These are phyloP conservation scores for Polymixis lichenea DNA, from an alignment of 2,888 invertebrate species.

Conservation along the genomic window DNA sequence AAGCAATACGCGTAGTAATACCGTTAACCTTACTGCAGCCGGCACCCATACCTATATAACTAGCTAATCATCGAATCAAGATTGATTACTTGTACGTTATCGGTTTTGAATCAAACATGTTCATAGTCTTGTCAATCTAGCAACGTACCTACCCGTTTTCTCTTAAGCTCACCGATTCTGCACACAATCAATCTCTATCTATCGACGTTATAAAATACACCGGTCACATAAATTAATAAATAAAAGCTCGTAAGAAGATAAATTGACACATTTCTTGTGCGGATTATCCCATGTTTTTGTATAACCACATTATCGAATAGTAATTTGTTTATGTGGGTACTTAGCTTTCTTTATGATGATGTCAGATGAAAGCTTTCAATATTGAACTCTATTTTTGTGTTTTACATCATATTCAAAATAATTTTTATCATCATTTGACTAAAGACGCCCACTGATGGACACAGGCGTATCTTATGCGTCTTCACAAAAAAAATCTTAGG, in stretches of 20 bases:
- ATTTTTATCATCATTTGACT: not conserved
- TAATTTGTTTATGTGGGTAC: slow-evolving; percentile 14
- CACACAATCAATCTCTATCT: slow-evolving; percentile 27
- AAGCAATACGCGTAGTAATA: slow-evolving; percentile 31
- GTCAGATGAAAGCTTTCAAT: slow-evolving; percentile 21
- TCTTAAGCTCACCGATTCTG: slow-evolving; percentile 12
- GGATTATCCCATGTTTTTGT: slow-evolving; percentile 27
- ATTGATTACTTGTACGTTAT: slow-evolving; percentile 28
- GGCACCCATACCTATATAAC: not conserved
- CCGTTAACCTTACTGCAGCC: slow-evolving; percentile 31
- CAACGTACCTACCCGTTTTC: slow-evolving; percentile 15
- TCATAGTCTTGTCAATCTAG: slow-evolving; percentile 7
- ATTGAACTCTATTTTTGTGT: not conserved
- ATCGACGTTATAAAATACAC: slow-evolving; percentile 18
- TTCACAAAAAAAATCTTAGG: not conserved
- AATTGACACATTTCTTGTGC: slow-evolving; percentile 33
- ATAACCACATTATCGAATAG: slow-evolving; percentile 10
- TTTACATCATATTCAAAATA: not conserved
- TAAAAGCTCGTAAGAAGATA: slow-evolving; percentile 11
- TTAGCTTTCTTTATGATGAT: slow-evolving; percentile 35
- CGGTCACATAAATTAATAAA: slow-evolving; percentile 27
- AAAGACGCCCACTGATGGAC: no score
- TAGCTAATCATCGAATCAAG: slow-evolving; percentile 13
- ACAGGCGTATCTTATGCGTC: not conserved
- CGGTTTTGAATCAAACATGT: slow-evolving; percentile 5